phyloP scores from a whole-genome alignment of 2,888 invertebrate genomes.

The Xestia sexstrigata region DNA sequence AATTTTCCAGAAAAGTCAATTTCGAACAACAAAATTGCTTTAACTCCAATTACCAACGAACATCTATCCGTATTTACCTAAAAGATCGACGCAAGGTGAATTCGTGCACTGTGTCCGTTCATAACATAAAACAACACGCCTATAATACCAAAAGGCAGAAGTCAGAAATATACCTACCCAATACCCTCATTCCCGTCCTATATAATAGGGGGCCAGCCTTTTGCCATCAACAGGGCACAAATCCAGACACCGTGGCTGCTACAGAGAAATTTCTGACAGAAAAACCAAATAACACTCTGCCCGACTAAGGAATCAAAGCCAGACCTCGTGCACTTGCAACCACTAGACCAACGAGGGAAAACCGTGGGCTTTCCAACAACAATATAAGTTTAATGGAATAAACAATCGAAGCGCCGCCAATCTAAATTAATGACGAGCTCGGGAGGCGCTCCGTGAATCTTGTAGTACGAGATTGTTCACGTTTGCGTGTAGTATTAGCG shows the following conservation, averaged over 20 bases:
- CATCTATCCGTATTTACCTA: conserved; percentile 6
- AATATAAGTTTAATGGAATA: conserved; percentile 87
- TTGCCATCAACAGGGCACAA: background rate
- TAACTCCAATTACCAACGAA: conserved; percentile 3
- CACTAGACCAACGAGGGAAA: conserved; percentile 48
- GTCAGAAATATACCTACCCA: background rate
- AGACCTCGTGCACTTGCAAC: background rate
- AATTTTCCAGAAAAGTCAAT: conserved; percentile 1
- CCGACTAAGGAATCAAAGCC: background rate
- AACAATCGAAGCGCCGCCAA: conserved; percentile 76
- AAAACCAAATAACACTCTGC: background rate
- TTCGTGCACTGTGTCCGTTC: conserved; percentile 12
- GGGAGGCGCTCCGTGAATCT: conserved; percentile 57
- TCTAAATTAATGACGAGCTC: conserved; percentile 68
- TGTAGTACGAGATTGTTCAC: conserved; percentile 36
- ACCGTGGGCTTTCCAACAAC: conserved; percentile 67
- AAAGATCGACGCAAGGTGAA: conserved; percentile 28
- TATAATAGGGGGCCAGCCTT: background rate
- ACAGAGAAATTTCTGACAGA: accelerated
- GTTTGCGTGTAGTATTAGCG: conserved; percentile 7
- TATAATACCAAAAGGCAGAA: background rate
- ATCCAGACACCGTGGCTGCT: background rate
- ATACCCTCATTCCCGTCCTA: background rate
- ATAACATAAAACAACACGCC: background rate
- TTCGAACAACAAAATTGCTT: background rate